Conservation (phyloP, 1,140 invertebrate species). For the Dolichoris vasculosae region DNA sequence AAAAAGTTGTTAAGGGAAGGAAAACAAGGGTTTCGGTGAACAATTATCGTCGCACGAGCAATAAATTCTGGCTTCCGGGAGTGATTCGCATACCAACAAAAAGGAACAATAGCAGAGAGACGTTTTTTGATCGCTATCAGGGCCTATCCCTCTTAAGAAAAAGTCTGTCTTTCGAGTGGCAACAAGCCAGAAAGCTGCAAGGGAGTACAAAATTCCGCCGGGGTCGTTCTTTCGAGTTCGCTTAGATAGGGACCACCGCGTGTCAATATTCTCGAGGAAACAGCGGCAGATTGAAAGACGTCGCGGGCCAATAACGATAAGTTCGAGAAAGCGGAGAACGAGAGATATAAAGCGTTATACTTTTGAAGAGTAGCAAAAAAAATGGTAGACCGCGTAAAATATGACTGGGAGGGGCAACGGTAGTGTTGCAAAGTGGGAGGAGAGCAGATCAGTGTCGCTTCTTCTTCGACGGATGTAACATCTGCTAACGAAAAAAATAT, state of each 20-base stretch:
- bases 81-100: background rate
- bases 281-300: conserved; percentile 38
- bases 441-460: conserved; percentile 14
- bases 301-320: conserved; percentile 41
- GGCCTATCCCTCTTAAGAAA: background rate
- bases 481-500: conserved; percentile 48
- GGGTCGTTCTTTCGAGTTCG: background rate
- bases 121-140: background rate
- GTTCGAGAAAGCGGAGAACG: background rate
- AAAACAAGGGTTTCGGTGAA: background rate
- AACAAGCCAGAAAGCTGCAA: conserved; percentile 9
- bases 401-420: background rate
- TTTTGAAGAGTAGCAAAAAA: conserved; percentile 1
- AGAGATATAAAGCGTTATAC: conserved; percentile 22
- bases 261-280: conserved; percentile 39
- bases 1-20: background rate
- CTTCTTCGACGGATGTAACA: conserved; percentile 41
- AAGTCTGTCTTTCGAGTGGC: conserved; percentile 16
- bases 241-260: conserved; percentile 20
- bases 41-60: conserved; percentile 45
- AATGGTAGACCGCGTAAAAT: conserved; percentile 35
- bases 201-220: background rate
- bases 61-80: conserved; percentile 18
- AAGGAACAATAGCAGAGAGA: background rate
- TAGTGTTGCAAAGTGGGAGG: background rate